Base-by-base conservation (phyloP, 30 jellyfish, hydroid and myxozoan genomes). In the Rhopilema esculentum region DNA sequence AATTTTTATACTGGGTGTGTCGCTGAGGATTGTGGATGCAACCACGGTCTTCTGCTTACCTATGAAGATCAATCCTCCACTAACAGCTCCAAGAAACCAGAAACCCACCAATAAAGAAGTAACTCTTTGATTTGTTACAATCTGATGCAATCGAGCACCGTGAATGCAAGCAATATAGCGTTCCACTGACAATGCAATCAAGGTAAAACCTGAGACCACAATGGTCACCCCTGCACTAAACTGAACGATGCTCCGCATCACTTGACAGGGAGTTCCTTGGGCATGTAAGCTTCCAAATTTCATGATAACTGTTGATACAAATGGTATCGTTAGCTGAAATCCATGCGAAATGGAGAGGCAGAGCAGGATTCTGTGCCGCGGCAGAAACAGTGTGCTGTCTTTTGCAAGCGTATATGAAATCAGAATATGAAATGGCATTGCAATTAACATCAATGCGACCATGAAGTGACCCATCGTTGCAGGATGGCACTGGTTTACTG, bases 141-240 rank as follows among this genome's bases (percentile, higher is more conserved):
- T 75, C 9, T 21, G 70, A 16, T 75, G 85, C 27, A 75, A 71
- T n/a, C 50, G 85, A 16, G 40, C n/a, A 71, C 72, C 16, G 40
- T 75, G 72, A 1, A 75, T n/a, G 19, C 85, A 75, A 19, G 85
- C 85, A 21, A 75, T 27, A 33, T 75, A 75, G n/a, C 85, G 21
- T 50, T 75, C 85, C 2, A 48, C 72, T 12, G 85, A 12, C 72
- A 75, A 9, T 19, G 85, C 85, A 4, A 48, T 27, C 24, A 75
- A 17, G 1, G 85, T 27, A 0, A 22, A 4, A 51, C 85, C 40
- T 8, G 85, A 31, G 1, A 51, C 50, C 8, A 51, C 85, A 9
- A 40, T 18, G 6, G 85, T 75, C 27, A 61, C 17, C 19, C 70
- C 53, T 1, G 49, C 72, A 51, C 31, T 1, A 32, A 19, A 75